Evolutionary conservation across 2,113 vertebrate genomes (phyloP), one percentile per base, ranked within the genome.

Genomic region (Excalfactoria chinensis): DNA sequence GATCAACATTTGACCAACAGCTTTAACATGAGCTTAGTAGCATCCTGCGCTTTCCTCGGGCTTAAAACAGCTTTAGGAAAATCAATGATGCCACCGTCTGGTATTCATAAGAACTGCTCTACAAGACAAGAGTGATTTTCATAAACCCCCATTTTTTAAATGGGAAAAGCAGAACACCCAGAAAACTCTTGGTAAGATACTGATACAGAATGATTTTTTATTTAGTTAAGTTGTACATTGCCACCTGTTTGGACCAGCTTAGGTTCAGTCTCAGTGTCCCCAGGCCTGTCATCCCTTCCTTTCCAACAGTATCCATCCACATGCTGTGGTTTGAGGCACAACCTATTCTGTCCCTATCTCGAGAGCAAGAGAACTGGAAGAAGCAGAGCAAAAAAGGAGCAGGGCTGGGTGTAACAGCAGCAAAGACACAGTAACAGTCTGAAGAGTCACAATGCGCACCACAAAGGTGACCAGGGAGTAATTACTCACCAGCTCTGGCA

Each of bases 81-180:
- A 93, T 77, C 95, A 83, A 93, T 72, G 66, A 67, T 93, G 96
- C 95, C 96, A 96, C 80, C 95, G 93, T 85, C 93, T 97, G 96
- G 97, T 28, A 35, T 40, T 64, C 18, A 14, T 15, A 59, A 43
- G 90, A 96, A 96, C 64, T 81, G 55, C 60, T 48, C 79, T 41
- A 53, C 7, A 19, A 74, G 19, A 60, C 13, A 49, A 60, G 19
- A 15, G 12, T 8, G 12, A 2, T 59, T 84, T 70, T 58, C 46
- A 56, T 10, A n/a, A 28, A 75, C 56, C 28, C 15, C 7, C 20
- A 56, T 17, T 84, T 75, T 81, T 81, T 30, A 67, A 62, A 66
- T 14, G 3, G 3, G 1, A 1, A 28, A 37, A 26, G 79, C 5
- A 21, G 8, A 7, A n/a, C 6, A 43, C 30, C 3, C 10, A 64